These are phyloP conservation scores for Catharus minimus DNA, from an alignment of 2,113 vertebrate species.

Conservation along the genomic window DNA sequence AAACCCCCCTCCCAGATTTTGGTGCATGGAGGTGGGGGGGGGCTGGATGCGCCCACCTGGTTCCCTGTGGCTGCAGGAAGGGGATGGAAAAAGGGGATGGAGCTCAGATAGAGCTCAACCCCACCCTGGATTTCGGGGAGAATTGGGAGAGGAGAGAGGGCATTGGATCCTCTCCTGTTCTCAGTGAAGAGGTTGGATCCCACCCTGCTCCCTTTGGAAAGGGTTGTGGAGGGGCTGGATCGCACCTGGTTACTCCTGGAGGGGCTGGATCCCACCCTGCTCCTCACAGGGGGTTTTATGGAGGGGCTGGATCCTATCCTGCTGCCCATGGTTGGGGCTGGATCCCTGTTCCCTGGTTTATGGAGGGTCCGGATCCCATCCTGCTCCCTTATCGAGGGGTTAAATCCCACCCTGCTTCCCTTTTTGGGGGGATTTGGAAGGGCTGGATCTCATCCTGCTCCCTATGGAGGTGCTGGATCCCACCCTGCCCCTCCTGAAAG, in stretches of 20 bases:
- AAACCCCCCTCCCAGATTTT: not conserved
- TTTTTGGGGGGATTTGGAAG: not conserved
- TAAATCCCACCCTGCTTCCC: not conserved
- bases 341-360: not conserved
- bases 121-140: not conserved
- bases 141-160: not conserved
- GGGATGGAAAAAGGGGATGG: not conserved
- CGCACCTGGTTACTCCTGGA: not conserved
- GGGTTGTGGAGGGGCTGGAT: not conserved
- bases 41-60: not conserved
- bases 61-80: not conserved
- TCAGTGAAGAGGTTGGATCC: not conserved
- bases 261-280: not conserved
- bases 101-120: not conserved
- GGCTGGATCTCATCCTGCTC: not conserved
- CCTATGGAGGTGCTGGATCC: not conserved
- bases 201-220: not conserved
- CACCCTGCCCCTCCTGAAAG: too few relatives aligned
- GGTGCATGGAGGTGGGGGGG: not conserved
- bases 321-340: not conserved
- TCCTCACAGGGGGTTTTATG: not conserved
- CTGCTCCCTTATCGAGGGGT: not conserved
- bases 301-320: not conserved
- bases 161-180: not conserved
- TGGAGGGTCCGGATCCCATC: not conserved